Evolutionary conservation across 2,797 vertebrate species (phyloP), one percentile per base, ranked within the genome.

Genomic region (Gymnocypris eckloni): DNA sequence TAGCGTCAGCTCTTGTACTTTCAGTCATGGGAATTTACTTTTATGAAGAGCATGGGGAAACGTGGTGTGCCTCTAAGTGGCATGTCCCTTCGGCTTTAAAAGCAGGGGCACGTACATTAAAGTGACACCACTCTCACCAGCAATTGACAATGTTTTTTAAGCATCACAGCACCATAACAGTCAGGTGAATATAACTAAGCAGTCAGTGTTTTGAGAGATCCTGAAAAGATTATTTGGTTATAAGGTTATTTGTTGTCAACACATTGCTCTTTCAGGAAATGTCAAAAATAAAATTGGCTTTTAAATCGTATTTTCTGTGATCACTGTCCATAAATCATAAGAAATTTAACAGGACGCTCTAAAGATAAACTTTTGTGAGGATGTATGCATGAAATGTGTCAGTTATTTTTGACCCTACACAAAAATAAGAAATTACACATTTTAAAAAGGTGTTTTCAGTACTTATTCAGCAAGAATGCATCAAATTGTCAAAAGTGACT

Each of bases 231-330:
- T 33, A 33, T 33, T 33, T 33, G 28, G 28, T 33, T 33, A 33
- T 33, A 33, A 33, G 93, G 93, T 91, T 95, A 93, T 94, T 94
- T 93, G 93, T 92, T 93, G 92, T 93, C 93, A 93, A 89, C 90
- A 92, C 94, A 94, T 94, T 94, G 92, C 92, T 93, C 91, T 94
- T 94, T 95, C 92, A 93, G 80, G 90, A 92, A 91, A 90, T 92
- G 89, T 28, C 59, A 13, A 92, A 91, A 92, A 84, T 90, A 91
- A 91, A 50, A 50, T 4, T 13, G 1, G 41, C 41, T 56, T 56
- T 22, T 56, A 22, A 92, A 79, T 93, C 93, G 41, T 88, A 86
- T 91, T 89, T 88, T 87, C 86, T 89, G 41, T 79, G 6, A 88
- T 89, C 82, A 83, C 69, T 41, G 91, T 86, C 85, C 87, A 91